Percentiles rank a stretch among this genome's conserved stretches.
phyloP scores from a whole-genome alignment of 1,140 invertebrate species.

The Bombus fervidus region DNA sequence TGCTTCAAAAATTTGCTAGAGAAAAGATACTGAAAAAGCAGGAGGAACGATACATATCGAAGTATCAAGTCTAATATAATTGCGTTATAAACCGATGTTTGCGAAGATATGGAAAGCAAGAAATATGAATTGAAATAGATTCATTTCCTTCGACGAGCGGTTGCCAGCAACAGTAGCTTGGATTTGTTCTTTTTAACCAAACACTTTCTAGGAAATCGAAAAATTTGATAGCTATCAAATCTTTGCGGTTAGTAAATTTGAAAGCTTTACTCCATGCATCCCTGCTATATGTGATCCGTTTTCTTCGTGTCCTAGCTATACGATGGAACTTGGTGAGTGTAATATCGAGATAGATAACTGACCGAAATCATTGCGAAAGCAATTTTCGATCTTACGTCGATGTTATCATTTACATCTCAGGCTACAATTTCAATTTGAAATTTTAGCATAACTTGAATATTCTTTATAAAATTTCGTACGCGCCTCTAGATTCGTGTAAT shows the following conservation, averaged over 20 bases:
- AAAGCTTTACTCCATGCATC: background rate
- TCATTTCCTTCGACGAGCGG: background rate
- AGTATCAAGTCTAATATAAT: background rate
- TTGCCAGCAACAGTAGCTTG: background rate
- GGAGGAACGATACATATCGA: background rate
- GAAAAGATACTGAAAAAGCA: background rate
- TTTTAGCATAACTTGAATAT: background rate
- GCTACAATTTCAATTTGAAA: too few species aligned
- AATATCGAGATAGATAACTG: constrained; percentile 14
- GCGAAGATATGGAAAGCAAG: background rate
- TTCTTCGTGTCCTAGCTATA: background rate
- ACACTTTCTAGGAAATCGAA: background rate
- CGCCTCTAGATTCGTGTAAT: background rate
- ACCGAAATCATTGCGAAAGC: constrained; percentile 21
- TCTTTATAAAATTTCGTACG: background rate
- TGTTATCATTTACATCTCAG: too few species aligned
- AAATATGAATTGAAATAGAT: constrained; percentile 17
- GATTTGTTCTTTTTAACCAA: constrained; percentile 17
- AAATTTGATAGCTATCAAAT: constrained; percentile 12
- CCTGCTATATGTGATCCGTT: too few species aligned
- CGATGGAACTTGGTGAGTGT: constrained; percentile 15
- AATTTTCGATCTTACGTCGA: constrained; percentile 20
- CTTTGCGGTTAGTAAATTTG: background rate
- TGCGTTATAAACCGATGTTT: background rate
- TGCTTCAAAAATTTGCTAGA: background rate